Percentiles rank a stretch among this genome's conserved stretches.
These are phyloP conservation scores for Pelecanoides urinatrix DNA, from an alignment of 2,113 vertebrate species.

Conservation along the genomic window DNA sequence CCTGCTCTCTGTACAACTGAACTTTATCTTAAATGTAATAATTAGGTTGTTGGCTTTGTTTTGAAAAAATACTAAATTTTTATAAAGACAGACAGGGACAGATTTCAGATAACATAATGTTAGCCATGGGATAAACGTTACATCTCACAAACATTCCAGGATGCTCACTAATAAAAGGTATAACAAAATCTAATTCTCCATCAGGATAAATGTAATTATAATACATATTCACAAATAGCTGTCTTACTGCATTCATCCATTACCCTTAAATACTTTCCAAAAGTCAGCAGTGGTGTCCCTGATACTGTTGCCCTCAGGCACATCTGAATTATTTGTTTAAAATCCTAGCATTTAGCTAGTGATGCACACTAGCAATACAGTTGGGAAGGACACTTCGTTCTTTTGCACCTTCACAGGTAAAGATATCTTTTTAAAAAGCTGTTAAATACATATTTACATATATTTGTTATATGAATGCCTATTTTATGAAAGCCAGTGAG, in stretches of 20 bases:
- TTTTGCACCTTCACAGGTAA: background rate
- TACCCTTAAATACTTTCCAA: background rate
- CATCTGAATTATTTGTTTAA: background rate
- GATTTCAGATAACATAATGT: background rate
- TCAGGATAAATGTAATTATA: background rate
- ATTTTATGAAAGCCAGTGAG: background rate
- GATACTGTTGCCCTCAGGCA: background rate
- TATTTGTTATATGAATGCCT: background rate
- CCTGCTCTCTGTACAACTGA: rapidly evolving
- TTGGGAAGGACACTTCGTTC: background rate
- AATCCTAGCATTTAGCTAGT: background rate
- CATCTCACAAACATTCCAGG: background rate
- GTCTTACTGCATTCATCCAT: background rate
- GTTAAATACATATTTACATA: background rate
- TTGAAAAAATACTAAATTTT: background rate
- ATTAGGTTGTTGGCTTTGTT: background rate
- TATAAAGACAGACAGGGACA: background rate
- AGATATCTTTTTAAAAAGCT: background rate
- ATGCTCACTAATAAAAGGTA: background rate
- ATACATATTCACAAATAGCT: background rate
- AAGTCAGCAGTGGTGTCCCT: background rate
- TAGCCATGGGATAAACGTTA: background rate
- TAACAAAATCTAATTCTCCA: background rate
- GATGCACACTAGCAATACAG: background rate
- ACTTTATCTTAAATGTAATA: background rate